Percentiles rank a stretch among this genome's conserved stretches.
Evolutionary conservation across 2,797 vertebrate genomes (phyloP).

Genomic region (Apogon hyalosoma): DNA sequence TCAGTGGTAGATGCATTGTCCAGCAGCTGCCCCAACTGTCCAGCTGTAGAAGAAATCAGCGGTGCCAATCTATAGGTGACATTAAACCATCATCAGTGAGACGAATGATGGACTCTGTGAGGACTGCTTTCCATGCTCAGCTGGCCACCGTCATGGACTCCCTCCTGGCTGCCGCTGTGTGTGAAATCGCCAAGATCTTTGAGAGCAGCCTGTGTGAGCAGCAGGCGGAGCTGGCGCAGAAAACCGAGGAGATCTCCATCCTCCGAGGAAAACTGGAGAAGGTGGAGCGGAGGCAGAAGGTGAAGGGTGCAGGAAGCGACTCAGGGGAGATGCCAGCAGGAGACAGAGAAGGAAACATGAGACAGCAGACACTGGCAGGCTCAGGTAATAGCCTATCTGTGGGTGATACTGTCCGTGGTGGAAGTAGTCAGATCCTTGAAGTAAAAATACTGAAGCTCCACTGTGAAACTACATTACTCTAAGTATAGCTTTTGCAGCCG

Average conservation of each 20-base stretch:
- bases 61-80: not conserved
- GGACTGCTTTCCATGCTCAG: conserved; percentile 78
- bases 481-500: too few species aligned
- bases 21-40: conserved; percentile 17
- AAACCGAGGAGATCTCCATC: conserved; percentile 70
- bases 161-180: conserved; percentile 78
- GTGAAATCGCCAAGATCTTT: conserved; percentile 83
- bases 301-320: conserved; percentile 52
- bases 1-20: conserved; percentile 19
- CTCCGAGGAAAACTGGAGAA: conserved; percentile 76
- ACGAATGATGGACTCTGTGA: conserved; percentile 70
- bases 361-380: conserved; percentile 43
- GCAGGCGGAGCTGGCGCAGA: conserved; percentile 78
- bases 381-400: conserved; percentile 56
- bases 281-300: conserved; percentile 71
- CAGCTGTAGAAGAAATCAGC: not conserved
- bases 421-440: not conserved
- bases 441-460: too few species aligned
- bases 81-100: not conserved
- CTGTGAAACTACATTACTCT: too few species aligned
- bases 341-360: conserved; percentile 42
- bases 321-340: conserved; percentile 48
- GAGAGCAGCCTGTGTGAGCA: conserved; percentile 81
- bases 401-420: not conserved
- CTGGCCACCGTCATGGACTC: conserved; percentile 83